phyloP scores from a whole-genome alignment of 2,113 vertebrate genomes.

The Crotalus tigris region DNA sequence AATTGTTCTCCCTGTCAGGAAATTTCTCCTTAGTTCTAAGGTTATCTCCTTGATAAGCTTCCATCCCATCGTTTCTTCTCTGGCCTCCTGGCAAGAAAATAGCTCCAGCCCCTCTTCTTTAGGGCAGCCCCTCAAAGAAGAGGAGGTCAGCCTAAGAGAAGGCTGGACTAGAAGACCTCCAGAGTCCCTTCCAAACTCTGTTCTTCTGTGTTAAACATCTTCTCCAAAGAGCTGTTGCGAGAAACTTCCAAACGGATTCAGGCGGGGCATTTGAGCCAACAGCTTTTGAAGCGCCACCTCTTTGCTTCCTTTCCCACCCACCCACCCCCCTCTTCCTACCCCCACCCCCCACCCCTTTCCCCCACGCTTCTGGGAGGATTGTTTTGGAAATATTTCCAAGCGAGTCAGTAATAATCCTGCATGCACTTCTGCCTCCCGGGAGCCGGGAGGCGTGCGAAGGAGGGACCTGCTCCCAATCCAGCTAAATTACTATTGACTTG shows the following conservation, averaged over 20 bases:
- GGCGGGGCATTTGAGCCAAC: not conserved
- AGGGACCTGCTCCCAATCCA: slow-evolving; percentile 67
- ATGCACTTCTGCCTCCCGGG: slow-evolving; percentile 16
- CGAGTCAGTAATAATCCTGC: not conserved
- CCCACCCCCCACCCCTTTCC: no score
- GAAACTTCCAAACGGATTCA: not conserved
- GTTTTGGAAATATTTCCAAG: slow-evolving; percentile 20
- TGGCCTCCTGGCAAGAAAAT: no score
- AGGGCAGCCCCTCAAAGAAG: no score
- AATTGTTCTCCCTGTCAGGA: no score
- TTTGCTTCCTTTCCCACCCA: not conserved
- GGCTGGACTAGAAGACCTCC: no score
- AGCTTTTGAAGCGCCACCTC: not conserved
- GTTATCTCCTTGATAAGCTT: no score
- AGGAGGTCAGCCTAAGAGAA: no score
- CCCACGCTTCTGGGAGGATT: not conserved
- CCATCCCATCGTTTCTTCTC: no score
- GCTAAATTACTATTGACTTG: slow-evolving; percentile 75
- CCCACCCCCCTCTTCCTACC: not conserved
- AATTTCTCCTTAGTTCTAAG: no score
- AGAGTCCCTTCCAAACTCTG: no score
- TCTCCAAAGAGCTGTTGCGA: not conserved
- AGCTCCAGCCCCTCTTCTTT: no score
- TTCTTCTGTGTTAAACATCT: not conserved
- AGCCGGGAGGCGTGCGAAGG: slow-evolving; percentile 58